A percentile compares a stretch with the other conserved stretches of the same genome.
These are phyloP conservation scores for Chloroclysta siterata DNA, from an alignment of 2,888 invertebrate species.

Conservation along the genomic window DNA sequence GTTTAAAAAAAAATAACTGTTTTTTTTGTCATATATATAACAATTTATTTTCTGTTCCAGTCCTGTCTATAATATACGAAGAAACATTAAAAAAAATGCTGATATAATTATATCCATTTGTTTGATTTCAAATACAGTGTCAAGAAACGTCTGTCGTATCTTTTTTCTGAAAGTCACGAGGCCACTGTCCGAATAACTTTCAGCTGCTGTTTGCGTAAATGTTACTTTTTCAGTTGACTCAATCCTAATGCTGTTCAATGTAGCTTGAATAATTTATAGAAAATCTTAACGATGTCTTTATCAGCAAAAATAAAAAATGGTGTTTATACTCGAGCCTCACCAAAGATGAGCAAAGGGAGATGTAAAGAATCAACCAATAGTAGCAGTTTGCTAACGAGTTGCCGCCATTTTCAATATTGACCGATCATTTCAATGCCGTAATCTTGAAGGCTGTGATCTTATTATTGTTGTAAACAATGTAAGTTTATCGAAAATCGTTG, in stretches of 20 bases:
- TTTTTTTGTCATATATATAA: no score
- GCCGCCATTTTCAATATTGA: background rate
- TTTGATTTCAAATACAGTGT: background rate
- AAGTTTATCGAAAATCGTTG: slow-evolving; percentile 1
- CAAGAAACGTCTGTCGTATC: slow-evolving; percentile 18
- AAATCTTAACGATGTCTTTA: slow-evolving; percentile 18
- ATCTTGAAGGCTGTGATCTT: background rate
- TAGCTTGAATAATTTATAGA: slow-evolving; percentile 27
- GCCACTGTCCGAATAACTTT: slow-evolving; percentile 25
- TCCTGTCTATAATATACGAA: no score
- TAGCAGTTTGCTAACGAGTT: background rate
- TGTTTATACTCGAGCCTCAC: background rate
- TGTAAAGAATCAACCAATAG: background rate
- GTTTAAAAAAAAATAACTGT: no score
- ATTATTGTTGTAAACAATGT: background rate
- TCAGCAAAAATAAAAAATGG: slow-evolving; percentile 17
- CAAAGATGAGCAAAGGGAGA: background rate
- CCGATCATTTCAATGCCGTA: background rate
- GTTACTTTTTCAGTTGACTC: slow-evolving; percentile 24
- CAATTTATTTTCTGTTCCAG: no score
- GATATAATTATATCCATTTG: background rate
- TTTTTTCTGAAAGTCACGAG: slow-evolving; percentile 26
- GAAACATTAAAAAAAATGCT: no score
- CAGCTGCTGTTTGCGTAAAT: slow-evolving; percentile 18
- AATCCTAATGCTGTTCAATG: slow-evolving; percentile 24